Conservation (phyloP, 2,888 invertebrate species). For the Stratiomys singularior region DNA sequence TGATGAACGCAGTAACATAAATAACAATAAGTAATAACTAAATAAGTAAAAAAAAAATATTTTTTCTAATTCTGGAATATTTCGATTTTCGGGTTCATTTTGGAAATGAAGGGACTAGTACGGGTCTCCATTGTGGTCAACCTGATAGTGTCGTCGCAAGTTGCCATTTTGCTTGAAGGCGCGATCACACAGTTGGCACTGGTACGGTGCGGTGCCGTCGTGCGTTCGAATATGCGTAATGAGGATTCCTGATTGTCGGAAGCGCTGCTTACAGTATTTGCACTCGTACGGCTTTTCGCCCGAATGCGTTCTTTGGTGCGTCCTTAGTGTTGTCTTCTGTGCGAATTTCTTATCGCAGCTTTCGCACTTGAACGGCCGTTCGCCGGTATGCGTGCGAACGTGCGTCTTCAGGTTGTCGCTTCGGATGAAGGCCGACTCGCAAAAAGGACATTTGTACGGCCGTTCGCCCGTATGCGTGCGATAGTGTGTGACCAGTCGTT, state of each 20-base stretch:
- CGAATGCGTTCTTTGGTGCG: constrained; percentile 46
- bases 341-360: constrained; percentile 44
- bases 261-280: constrained; percentile 41
- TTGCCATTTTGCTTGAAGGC: constrained; percentile 46
- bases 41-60: too few relatives aligned
- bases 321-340: constrained; percentile 45
- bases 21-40: too few relatives aligned
- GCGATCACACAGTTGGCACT: constrained; percentile 47
- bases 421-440: constrained; percentile 47
- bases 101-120: background rate
- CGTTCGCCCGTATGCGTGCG: constrained; percentile 48
- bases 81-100: background rate
- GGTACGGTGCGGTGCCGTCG: constrained; percentile 43
- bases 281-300: constrained; percentile 48
- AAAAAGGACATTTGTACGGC: constrained; percentile 49
- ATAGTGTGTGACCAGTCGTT: constrained; percentile 48
- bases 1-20: too few relatives aligned
- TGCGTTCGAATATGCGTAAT: constrained; percentile 47
- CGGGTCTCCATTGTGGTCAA: constrained; percentile 46
- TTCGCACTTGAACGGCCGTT: constrained; percentile 47
- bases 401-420: constrained; percentile 47
- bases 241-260: constrained; percentile 46
- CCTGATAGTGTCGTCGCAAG: constrained; percentile 44
- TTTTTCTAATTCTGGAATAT: background rate
- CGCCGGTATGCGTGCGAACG: constrained; percentile 48